Base-by-base conservation (phyloP, 2,888 invertebrate genomes). In the Lysandra bellargus region DNA sequence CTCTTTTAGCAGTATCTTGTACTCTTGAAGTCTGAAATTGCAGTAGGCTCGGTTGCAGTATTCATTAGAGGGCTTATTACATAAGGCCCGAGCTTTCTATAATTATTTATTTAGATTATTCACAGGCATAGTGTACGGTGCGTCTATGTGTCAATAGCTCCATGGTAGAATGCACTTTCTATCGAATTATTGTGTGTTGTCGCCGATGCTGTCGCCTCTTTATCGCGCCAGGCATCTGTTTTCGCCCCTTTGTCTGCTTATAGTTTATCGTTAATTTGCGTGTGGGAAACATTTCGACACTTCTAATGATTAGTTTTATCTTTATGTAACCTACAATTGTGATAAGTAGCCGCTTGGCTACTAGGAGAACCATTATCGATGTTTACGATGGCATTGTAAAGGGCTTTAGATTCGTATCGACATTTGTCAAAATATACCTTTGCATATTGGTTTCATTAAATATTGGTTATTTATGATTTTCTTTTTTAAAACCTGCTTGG, bases 211-310 rank as follows among this genome's bases (percentile, higher is more conserved):
- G 89, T 90, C 89, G 84, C 80, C 83, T 83, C 83, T 85, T 85
- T 89, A 91, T 89, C 89, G 86, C 84, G 82, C 82, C 83, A 83
- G 84, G 85, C 86, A 85, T 86, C 86, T 86, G 88, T 88, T 87
- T 87, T 89, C 86, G 86, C 88, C 85, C 86, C 88, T 89, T 89
- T 90, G 89, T 90, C 83, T 84, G 83, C 84, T 80, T 80, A 80
- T 79, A 81, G 84, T 83, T 88, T 89, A 90, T 89, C 88, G 84
- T 82, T 80, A 81, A 89, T 89, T 88, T 83, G 83, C 87, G 86
- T 88, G 85, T 87, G 85, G 83, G 85, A 85, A 85, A 85, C 81
- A 80, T 81, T 83, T 79, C 80, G 83, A 82, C 81, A 81, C 81
- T 80, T 82, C 80, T 80, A 81, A 82, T 82, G 80, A 83, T 82